Conservation (phyloP, 2,113 vertebrate genomes). For the Piprites chloris region DNA sequence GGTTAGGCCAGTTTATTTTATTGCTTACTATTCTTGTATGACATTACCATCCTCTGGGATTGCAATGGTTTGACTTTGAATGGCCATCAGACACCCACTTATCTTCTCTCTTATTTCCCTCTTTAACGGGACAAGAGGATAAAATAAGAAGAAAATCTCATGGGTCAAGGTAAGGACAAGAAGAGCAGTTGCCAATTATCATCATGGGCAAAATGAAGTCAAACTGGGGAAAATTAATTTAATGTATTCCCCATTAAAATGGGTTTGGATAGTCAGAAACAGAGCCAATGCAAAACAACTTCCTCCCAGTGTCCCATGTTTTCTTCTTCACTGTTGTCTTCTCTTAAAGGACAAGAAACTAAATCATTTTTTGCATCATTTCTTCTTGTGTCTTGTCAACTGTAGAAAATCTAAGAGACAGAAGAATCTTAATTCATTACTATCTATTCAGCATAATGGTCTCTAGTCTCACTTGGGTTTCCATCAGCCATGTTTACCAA, state of each 20-base stretch:
- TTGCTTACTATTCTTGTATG: not conserved
- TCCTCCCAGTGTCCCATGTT: fast-evolving
- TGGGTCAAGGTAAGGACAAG: not conserved
- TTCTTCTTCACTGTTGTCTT: not conserved
- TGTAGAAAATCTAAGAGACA: not conserved
- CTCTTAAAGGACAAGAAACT: not conserved
- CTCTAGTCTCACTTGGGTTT: not conserved
- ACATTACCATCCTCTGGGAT: not conserved
- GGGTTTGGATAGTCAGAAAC: not conserved
- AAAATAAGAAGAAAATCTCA: not conserved
- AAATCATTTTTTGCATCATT: not conserved
- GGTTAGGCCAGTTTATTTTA: not conserved
- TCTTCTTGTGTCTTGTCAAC: not conserved
- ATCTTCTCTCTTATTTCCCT: not conserved
- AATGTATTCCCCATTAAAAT: not conserved
- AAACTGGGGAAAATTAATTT: not conserved
- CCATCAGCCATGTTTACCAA: not conserved
- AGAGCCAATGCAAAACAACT: not conserved
- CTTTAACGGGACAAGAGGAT: not conserved
- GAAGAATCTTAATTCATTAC: not conserved
- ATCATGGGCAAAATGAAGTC: not conserved
- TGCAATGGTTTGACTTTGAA: not conserved
- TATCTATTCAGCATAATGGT: not conserved
- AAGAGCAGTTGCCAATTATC: not conserved
- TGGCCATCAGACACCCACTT: not conserved